Conservation (phyloP, 2,797 vertebrate species). For the Pitangus sulphuratus region DNA sequence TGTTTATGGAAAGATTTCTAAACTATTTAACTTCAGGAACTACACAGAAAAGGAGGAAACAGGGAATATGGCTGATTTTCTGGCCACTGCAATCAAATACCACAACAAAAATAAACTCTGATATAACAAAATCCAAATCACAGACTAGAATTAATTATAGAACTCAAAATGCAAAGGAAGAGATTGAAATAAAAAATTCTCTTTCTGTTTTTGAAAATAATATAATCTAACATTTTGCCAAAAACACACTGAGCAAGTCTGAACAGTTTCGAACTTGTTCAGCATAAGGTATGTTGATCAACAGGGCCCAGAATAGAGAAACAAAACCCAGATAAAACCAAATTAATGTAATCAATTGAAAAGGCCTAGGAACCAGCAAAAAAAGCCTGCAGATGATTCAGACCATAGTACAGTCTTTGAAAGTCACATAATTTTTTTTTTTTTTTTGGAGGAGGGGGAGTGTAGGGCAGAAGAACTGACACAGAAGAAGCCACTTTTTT, state of each 20-base stretch:
- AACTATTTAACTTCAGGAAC: background rate
- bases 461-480: background rate
- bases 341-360: background rate
- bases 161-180: background rate
- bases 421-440: background rate
- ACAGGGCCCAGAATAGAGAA: background rate
- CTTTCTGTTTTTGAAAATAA: background rate
- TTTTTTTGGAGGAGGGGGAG: background rate
- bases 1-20: background rate
- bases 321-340: background rate
- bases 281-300: background rate
- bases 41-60: background rate
- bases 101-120: background rate
- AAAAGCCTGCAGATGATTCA: background rate
- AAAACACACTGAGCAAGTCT: background rate
- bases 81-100: background rate
- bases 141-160: background rate
- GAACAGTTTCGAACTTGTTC: background rate
- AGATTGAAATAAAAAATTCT: background rate
- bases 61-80: background rate
- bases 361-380: background rate
- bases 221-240: background rate
- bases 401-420: background rate
- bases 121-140: background rate
- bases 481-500: background rate